phyloP scores from a whole-genome alignment of 2,888 invertebrate genomes.

The Cosmopolites sordidus region DNA sequence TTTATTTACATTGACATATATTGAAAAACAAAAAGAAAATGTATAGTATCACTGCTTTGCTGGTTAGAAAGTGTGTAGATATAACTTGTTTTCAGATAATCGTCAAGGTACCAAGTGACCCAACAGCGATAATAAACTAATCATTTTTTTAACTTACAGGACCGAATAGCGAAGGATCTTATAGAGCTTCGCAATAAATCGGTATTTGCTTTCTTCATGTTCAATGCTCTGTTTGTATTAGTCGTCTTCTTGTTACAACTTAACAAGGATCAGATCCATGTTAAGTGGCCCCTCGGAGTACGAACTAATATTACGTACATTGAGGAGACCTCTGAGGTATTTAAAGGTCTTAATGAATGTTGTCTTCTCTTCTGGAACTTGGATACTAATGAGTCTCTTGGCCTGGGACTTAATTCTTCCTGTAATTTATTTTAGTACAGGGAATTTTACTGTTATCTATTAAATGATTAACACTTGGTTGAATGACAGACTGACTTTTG shows the following conservation, averaged over 20 bases:
- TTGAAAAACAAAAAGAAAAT: no score
- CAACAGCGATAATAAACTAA: slow-evolving; percentile 46
- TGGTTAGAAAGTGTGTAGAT: no score
- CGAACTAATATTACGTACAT: slow-evolving; percentile 91
- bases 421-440: slow-evolving; percentile 26
- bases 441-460: not conserved
- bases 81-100: slow-evolving; percentile 17
- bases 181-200: slow-evolving; percentile 95
- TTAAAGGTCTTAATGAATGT: slow-evolving; percentile 22
- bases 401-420: slow-evolving; percentile 36
- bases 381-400: slow-evolving; percentile 44
- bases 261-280: slow-evolving; percentile 96
- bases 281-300: slow-evolving; percentile 94
- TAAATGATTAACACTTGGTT: not conserved
- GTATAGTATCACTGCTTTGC: not conserved
- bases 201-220: slow-evolving; percentile 98
- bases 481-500: no score
- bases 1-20: no score
- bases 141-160: slow-evolving; percentile 54
- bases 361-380: slow-evolving; percentile 38
- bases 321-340: slow-evolving; percentile 89
- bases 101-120: slow-evolving; percentile 51
- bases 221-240: slow-evolving; percentile 98
- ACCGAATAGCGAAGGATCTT: slow-evolving; percentile 83
- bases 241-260: slow-evolving; percentile 98